Evolutionary conservation across 1,140 invertebrate genomes (phyloP), one percentile per base, ranked within the genome.

Genomic region (Microplitis mediator): DNA sequence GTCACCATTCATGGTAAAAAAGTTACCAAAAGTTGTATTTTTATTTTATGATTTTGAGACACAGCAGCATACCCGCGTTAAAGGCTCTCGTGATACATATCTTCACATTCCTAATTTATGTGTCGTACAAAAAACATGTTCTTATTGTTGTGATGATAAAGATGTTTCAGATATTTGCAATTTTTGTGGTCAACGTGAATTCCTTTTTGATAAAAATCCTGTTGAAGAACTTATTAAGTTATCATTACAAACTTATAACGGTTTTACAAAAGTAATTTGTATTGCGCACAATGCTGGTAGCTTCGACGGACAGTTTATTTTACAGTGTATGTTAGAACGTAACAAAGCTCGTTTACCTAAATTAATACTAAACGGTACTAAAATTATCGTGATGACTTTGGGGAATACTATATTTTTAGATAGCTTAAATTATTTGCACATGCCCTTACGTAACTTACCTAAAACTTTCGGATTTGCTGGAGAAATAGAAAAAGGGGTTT

Each of bases 351-450:
- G 56, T 14, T 5, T 69, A 11, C 75, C 76, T 3, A 54, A 71
- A 2, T 2, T 82, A 34, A 77, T 79, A 58, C 68, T 76, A 31
- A 72, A 65, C 1, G 77, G 77, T 0, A 75, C 73, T 56, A 80
- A 73, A 39, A 77, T 77, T 11, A 72, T 79, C 51, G 16, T 45
- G 0, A 76, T 80, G 75, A 34, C 39, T 4, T n/a, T 69, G 5
- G 61, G 60, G 8, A 75, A 74, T 36, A 71, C 74, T 1, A 61
- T 67, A 23, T 81, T 82, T 70, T 73, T 81, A 35, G 81, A 82
- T 70, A 77, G 75, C 51, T 61, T 79, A 73, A 77, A 77, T 73
- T 81, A 80, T 74, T 77, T 82, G 60, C 75, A 72, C 2, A 80
- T 81, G 77, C 31, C 76, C 0, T 70, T 79, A 3, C 69, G 69